Conservation (phyloP, 1,140 invertebrate genomes). For the Leptinotarsa lineolata region DNA sequence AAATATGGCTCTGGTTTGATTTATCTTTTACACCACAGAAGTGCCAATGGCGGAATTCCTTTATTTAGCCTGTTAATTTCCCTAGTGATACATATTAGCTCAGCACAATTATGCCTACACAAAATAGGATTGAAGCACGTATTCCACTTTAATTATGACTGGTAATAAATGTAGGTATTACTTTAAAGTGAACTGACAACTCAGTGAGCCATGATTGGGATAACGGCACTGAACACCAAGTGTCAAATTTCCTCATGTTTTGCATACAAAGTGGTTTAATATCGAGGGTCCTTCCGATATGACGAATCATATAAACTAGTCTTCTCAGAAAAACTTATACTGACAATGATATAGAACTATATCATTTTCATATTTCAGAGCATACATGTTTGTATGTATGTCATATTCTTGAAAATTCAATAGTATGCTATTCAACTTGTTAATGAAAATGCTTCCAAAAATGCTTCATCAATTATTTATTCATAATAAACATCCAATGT, state of each 20-base stretch:
- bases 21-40: too few species aligned
- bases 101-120: conserved; percentile 32
- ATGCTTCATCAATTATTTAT: too few species aligned
- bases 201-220: conserved; percentile 24
- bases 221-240: conserved; percentile 26
- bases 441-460: too few species aligned
- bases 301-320: too few species aligned
- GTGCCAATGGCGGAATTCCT: conserved; percentile 25
- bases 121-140: conserved; percentile 33
- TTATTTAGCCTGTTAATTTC: conserved; percentile 56
- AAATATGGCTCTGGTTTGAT: too few species aligned
- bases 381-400: too few species aligned
- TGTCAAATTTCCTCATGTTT: conserved; percentile 33
- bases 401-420: too few species aligned
- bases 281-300: neutral
- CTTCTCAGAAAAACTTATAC: too few species aligned
- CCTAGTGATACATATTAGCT: conserved; percentile 53
- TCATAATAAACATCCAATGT: too few species aligned
- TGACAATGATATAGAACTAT: too few species aligned
- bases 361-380: too few species aligned
- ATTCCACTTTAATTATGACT: conserved; percentile 42
- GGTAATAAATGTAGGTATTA: conserved; percentile 10
- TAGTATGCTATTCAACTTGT: too few species aligned
- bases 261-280: conserved; percentile 18
- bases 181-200: conserved; percentile 32